Base-by-base conservation (phyloP, 1,140 invertebrate species). In the Danaus melanippus region DNA sequence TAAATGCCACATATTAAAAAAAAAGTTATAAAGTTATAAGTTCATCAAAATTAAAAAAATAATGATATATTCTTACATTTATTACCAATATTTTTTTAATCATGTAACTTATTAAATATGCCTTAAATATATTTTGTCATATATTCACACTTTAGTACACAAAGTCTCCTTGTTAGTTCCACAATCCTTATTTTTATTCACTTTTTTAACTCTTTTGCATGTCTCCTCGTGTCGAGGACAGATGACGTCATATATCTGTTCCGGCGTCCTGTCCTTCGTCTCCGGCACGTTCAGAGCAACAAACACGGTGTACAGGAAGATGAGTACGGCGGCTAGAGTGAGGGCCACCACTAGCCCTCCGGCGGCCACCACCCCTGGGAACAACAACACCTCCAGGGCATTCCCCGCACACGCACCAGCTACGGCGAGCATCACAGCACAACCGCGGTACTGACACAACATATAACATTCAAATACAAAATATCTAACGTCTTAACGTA, bases 391-490 rank as follows among this genome's bases (percentile, higher is more conserved):
- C 58, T 81, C 78, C 17, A 70, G 0, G 8, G 73, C 73, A 57
- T 79, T 81, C 10, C 66, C 76, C 0, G 58, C 51, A 53, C 66
- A 61, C 46, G 63, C 66, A 11, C 53, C 58, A 10, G 56, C 65
- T 10, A 62, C 68, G 12, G 67, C 63, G 56, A 76, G 47, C 68
- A 73, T 56, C 46, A 72, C 32, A 8, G 76, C 76, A 50, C 74
- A 79, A n/a, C 74, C 60, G 21, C 76, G 76, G 55, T 71, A 77
- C 78, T 81, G 69, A 7, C 39, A 42, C 12, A 44, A 46, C 21
- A 32, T 32, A 45, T 10, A 5, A 21, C 21, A 21, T 49, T 49
- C 39, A 49, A 10, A 49, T 12, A 32, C 8, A 39, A 10, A 9
- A 32, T 8, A 8, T 32, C 4, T 8, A 9, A 21, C 8, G 21